Percentiles rank a stretch among this genome's conserved stretches.
Evolutionary conservation across 2,888 invertebrate genomes (phyloP).

Genomic region (Leucophenga maculata): DNA sequence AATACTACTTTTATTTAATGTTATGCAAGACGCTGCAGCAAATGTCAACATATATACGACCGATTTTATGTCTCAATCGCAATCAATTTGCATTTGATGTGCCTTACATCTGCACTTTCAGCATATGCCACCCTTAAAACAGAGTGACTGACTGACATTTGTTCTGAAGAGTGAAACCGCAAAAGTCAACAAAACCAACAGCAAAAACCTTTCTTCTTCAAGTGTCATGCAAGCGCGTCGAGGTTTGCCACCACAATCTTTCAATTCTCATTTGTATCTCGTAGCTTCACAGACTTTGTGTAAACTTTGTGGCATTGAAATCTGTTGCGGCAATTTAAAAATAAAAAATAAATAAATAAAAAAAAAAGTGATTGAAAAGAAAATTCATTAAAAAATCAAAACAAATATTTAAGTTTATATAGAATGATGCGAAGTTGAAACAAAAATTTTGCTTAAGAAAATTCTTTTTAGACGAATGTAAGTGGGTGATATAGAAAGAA

Average conservation of each 20-base stretch:
- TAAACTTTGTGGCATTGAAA: no score
- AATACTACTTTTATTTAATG: slow-evolving; percentile 17
- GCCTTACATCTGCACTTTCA: slow-evolving; percentile 46
- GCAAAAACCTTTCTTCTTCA: slow-evolving; percentile 20
- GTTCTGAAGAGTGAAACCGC: background rate
- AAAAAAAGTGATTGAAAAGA: background rate
- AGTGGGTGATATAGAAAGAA: no score
- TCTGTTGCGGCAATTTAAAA: no score
- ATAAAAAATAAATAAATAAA: no score
- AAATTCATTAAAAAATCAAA: slow-evolving; percentile 11
- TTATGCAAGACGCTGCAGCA: background rate
- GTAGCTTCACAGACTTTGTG: no score
- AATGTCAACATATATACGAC: slow-evolving; percentile 17
- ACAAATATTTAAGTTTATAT: background rate
- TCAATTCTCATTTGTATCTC: no score
- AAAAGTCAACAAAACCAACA: slow-evolving; percentile 27
- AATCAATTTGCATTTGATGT: slow-evolving; percentile 59
- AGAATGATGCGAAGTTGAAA: no score
- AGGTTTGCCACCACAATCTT: background rate
- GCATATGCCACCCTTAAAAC: background rate
- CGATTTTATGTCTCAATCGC: slow-evolving; percentile 37
- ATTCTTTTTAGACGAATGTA: no score
- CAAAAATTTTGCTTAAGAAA: no score
- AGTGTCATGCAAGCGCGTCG: background rate
- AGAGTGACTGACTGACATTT: background rate